Conservation (phyloP, 2,113 vertebrate genomes). For the Stercorarius parasiticus region DNA sequence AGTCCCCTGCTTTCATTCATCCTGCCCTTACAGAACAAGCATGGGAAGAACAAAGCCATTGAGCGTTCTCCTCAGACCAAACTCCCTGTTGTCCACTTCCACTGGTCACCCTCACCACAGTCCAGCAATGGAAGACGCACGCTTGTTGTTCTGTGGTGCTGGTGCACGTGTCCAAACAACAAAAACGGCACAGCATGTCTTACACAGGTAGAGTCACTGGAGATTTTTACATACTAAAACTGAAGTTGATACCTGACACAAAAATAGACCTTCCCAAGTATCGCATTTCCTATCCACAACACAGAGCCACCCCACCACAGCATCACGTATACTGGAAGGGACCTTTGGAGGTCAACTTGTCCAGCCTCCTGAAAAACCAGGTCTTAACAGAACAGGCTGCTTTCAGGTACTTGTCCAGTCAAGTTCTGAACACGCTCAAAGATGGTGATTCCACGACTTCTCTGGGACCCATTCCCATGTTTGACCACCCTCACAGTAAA, state of each 20-base stretch:
- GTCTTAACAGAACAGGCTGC: neutral
- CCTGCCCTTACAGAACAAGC: accelerated
- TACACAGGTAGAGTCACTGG: neutral
- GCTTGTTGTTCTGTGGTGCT: accelerated
- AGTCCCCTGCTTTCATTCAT: neutral
- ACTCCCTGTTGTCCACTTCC: accelerated
- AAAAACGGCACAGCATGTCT: neutral
- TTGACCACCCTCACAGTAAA: accelerated
- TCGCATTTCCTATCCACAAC: neutral
- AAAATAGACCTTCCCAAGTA: neutral
- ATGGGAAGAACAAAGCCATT: neutral
- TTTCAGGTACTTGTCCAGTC: neutral
- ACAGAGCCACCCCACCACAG: neutral
- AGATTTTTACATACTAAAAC: neutral
- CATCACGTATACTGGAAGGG: accelerated
- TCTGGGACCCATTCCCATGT: neutral
- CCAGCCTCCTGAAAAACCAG: neutral
- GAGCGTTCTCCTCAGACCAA: neutral
- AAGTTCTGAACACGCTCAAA: neutral
- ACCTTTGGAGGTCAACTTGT: neutral
- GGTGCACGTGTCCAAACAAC: accelerated
- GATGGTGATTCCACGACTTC: neutral
- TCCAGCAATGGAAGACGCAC: neutral
- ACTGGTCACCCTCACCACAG: neutral
- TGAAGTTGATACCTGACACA: neutral